These are phyloP conservation scores for Athalia circularis DNA, from an alignment of 2,888 invertebrate genomes.

Conservation along the genomic window DNA sequence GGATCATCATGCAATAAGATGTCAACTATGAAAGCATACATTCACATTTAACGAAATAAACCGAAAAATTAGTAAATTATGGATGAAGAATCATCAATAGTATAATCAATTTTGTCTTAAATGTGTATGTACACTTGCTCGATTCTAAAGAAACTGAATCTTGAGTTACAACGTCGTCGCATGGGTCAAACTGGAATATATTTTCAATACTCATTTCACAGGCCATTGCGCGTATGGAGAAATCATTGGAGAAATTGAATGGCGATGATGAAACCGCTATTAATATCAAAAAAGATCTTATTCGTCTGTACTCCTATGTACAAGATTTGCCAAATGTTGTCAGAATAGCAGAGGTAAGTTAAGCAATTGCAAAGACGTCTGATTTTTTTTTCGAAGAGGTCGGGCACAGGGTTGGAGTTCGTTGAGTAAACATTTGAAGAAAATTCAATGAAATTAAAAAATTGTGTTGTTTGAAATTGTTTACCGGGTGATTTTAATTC, in stretches of 20 bases:
- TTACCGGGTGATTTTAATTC: not conserved
- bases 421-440: too few relatives aligned
- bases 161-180: too few relatives aligned
- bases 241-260: slow-evolving; percentile 60
- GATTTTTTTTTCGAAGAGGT: too few relatives aligned
- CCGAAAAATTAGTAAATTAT: not conserved
- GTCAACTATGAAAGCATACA: too few relatives aligned
- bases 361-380: slow-evolving; percentile 77
- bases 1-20: not conserved
- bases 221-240: slow-evolving; percentile 57
- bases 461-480: not conserved
- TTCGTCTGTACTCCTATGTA: slow-evolving; percentile 62
- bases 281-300: slow-evolving; percentile 48
- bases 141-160: too few relatives aligned
- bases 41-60: not conserved
- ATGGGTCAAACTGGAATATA: too few relatives aligned
- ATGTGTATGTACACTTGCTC: too few relatives aligned
- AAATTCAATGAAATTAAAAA: not conserved
- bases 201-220: slow-evolving; percentile 3
- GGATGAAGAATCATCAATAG: too few relatives aligned
- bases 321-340: slow-evolving; percentile 76
- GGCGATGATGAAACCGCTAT: slow-evolving; percentile 59
- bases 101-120: too few relatives aligned
- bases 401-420: too few relatives aligned
- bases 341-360: slow-evolving; percentile 78